Evolutionary conservation across 1,140 invertebrate genomes (phyloP).

Genomic region (Plodia interpunctella): DNA sequence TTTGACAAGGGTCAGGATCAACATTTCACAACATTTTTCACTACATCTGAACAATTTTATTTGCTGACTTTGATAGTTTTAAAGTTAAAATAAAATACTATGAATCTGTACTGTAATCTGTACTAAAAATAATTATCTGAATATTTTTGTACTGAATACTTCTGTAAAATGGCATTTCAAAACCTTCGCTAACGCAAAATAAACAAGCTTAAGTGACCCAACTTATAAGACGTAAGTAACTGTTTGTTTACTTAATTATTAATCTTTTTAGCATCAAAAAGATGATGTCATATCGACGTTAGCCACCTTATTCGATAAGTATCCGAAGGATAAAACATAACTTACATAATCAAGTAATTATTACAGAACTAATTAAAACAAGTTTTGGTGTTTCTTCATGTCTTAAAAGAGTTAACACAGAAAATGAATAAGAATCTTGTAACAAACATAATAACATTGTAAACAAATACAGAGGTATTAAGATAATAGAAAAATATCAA

Average conservation of each 20-base stretch:
- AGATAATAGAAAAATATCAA: too few relatives aligned
- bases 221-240: constrained; percentile 30
- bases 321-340: background rate
- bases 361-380: constrained; percentile 6
- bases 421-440: too few relatives aligned
- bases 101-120: background rate
- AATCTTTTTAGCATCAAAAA: constrained; percentile 52
- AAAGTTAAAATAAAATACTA: background rate
- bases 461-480: too few relatives aligned
- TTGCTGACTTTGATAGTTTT: background rate
- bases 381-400: background rate
- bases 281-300: constrained; percentile 51
- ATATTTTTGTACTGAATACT: background rate
- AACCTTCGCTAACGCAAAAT: constrained; percentile 26
- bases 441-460: too few relatives aligned
- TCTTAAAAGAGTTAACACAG: background rate
- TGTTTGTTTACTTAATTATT: constrained; percentile 61
- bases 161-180: constrained; percentile 14
- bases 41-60: background rate
- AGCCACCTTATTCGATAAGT: constrained; percentile 16
- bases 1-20: constrained; percentile 1
- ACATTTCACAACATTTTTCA: background rate
- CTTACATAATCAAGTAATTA: constrained; percentile 13
- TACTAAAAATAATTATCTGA: too few relatives aligned
- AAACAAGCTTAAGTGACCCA: constrained; percentile 27